phyloP scores from a whole-genome alignment of 2,888 invertebrate species.

The Drosophila siamana region DNA sequence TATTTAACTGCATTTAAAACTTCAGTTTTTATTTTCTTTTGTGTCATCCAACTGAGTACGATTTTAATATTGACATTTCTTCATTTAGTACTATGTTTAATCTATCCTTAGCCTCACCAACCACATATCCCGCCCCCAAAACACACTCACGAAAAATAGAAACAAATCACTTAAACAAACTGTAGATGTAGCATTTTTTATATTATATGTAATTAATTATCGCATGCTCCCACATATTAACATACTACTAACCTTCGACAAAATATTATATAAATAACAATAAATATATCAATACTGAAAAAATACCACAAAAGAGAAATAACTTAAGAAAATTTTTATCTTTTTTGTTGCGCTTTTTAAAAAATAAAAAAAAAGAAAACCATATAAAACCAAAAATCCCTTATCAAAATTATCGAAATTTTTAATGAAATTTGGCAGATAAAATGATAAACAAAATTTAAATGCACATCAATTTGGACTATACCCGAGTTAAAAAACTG shows the following conservation, averaged over 20 bases:
- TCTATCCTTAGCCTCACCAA: constrained; percentile 8
- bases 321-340: background rate
- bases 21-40: background rate
- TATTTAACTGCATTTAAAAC: background rate
- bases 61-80: background rate
- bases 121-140: background rate
- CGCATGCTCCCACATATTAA: constrained; percentile 34
- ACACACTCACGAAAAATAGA: constrained; percentile 9
- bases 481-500: constrained; percentile 45
- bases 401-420: constrained; percentile 47
- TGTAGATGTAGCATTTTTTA: constrained; percentile 7
- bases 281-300: constrained; percentile 11
- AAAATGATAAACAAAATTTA: constrained; percentile 35
- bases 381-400: constrained; percentile 29
- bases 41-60: background rate
- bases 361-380: constrained; percentile 22
- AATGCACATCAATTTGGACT: constrained; percentile 58
- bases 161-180: background rate
- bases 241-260: constrained; percentile 23
- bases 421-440: constrained; percentile 18
- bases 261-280: constrained; percentile 26
- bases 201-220: constrained; percentile 10
- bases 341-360: constrained; percentile 52
- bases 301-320: constrained; percentile 26
- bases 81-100: background rate